Evolutionary conservation across 2,888 invertebrate genomes (phyloP).

Genomic region (Strigamia maritima): DNA sequence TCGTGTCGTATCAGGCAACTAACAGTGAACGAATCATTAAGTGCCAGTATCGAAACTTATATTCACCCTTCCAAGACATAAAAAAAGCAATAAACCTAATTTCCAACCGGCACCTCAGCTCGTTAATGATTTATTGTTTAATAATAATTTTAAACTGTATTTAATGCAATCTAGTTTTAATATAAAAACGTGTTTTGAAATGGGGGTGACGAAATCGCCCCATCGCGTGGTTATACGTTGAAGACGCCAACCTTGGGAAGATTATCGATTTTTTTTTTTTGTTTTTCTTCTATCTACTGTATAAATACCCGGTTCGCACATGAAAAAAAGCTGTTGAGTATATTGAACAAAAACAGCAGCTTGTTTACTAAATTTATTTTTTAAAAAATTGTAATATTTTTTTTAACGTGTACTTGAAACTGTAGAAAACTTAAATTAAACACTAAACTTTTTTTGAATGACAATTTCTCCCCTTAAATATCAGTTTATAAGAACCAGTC

Average conservation of each 20-base stretch:
- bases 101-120: not conserved
- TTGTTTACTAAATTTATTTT: not conserved
- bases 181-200: not conserved
- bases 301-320: conserved; percentile 3
- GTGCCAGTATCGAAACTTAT: not conserved
- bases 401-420: not conserved
- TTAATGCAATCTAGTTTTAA: conserved; percentile 7
- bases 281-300: not conserved
- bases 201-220: not conserved
- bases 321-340: not conserved
- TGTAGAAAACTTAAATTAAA: conserved; percentile 1
- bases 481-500: not conserved
- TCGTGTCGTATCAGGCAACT: not conserved
- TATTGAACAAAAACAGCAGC: not conserved
- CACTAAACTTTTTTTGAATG: not conserved
- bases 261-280: conserved; percentile 21
- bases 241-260: conserved; percentile 8
- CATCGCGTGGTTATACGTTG: conserved; percentile 5
- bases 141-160: not conserved
- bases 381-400: not conserved
- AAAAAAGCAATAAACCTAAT: conserved; percentile 10
- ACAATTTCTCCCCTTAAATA: not conserved
- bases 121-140: not conserved
- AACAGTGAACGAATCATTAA: not conserved
- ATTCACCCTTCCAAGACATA: conserved; percentile 11